These are phyloP conservation scores for Xestia xanthographa DNA, from an alignment of 2,888 invertebrate species.

Conservation along the genomic window DNA sequence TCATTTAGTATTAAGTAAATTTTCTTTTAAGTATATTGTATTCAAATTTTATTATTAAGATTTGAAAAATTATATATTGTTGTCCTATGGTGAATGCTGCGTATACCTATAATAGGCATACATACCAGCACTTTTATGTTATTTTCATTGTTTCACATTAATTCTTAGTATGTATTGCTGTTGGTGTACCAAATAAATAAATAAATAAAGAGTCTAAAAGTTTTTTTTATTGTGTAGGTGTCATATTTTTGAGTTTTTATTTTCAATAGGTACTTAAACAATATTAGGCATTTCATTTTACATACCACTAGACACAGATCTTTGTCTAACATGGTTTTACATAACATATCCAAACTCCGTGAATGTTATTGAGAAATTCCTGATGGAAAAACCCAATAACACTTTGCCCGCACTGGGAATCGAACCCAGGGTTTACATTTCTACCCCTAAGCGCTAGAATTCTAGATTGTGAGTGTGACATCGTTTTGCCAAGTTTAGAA, in stretches of 20 bases:
- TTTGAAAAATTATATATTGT: too few species aligned
- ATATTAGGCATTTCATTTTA: neutral
- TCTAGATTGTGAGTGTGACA: neutral
- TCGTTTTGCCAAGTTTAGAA: too few species aligned
- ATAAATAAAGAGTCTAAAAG: too few species aligned
- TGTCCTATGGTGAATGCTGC: too few species aligned
- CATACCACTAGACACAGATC: neutral
- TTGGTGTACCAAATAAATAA: too few species aligned
- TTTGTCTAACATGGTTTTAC: neutral
- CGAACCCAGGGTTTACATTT: neutral
- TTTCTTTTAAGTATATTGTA: too few species aligned
- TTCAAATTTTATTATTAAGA: too few species aligned
- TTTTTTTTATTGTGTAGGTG: neutral
- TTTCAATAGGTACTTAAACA: neutral
- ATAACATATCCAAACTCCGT: neutral
- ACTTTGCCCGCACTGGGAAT: neutral
- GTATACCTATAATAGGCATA: too few species aligned
- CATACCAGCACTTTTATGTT: too few species aligned
- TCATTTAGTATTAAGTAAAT: too few species aligned
- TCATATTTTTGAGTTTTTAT: neutral
- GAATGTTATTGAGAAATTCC: neutral
- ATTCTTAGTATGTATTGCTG: too few species aligned
- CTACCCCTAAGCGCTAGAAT: neutral
- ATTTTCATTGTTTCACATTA: too few species aligned
- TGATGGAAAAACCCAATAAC: neutral